Percentiles rank a stretch among this genome's conserved stretches.
These are phyloP conservation scores for Hippasteria phrygiana DNA, from an alignment of 53 echinoderm and acorn worm genomes.

Conservation along the genomic window DNA sequence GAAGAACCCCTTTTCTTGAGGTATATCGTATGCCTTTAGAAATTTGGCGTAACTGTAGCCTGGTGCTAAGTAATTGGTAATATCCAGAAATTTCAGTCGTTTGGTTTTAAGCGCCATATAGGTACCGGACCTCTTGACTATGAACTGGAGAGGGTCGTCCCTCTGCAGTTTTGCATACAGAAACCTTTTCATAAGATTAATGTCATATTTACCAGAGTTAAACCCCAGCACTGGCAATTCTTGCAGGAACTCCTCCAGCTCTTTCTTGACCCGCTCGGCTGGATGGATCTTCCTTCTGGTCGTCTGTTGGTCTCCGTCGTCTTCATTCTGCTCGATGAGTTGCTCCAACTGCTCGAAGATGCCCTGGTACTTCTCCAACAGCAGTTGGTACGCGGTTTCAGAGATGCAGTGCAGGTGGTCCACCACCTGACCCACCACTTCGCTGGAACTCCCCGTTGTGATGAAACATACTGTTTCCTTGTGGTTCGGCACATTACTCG, in stretches of 20 bases:
- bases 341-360: conserved; percentile 8
- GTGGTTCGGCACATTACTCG: conserved; percentile 63
- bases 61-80: conserved; percentile 42
- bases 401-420: conserved; percentile 43
- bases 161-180: conserved; percentile 26
- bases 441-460: conserved; percentile 25
- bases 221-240: conserved; percentile 58
- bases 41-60: conserved; percentile 61
- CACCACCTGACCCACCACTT: conserved; percentile 53
- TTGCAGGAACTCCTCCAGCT: not conserved
- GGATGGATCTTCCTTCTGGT: not conserved
- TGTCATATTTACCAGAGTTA: conserved; percentile 59
- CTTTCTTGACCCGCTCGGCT: not conserved
- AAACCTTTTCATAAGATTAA: conserved; percentile 33
- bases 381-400: not conserved
- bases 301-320: not conserved
- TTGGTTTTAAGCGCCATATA: conserved; percentile 47
- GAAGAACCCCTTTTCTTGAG: conserved; percentile 37
- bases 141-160: not conserved
- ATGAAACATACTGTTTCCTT: conserved; percentile 49
- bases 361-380: not conserved
- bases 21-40: conserved; percentile 30
- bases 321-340: not conserved
- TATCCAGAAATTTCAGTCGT: conserved; percentile 51
- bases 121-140: conserved; percentile 30